These are phyloP conservation scores for Malaclemys terrapin DNA, from an alignment of 2,113 vertebrate genomes.

Conservation along the genomic window DNA sequence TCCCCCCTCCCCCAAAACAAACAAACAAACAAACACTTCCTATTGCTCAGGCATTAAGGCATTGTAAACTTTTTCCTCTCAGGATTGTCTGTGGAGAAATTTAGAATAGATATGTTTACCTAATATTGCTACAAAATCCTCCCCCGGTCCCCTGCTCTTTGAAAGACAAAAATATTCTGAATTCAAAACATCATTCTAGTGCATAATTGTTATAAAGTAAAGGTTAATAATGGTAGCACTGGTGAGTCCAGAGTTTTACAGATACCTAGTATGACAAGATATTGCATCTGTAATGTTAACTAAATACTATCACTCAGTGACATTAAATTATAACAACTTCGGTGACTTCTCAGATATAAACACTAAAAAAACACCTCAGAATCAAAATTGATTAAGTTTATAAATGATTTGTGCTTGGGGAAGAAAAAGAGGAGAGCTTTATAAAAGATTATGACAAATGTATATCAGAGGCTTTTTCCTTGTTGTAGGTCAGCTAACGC, in stretches of 20 bases:
- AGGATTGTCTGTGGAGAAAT: neutral
- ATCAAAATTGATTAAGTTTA: conserved; percentile 11
- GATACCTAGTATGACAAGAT: neutral
- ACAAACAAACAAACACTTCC: too few species aligned
- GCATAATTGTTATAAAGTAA: neutral
- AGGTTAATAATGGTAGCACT: accelerated
- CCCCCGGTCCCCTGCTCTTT: neutral
- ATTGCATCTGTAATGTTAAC: neutral
- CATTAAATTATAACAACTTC: neutral
- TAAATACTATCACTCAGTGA: neutral
- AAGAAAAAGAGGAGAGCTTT: neutral
- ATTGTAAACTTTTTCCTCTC: neutral
- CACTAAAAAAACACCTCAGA: neutral
- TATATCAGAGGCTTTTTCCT: neutral
- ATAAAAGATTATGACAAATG: neutral
- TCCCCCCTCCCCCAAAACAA: too few species aligned
- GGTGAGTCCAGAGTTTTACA: neutral
- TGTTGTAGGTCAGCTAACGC: neutral
- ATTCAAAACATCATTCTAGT: neutral
- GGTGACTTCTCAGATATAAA: neutral
- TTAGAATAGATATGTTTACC: neutral
- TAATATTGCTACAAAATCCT: neutral
- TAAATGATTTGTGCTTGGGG: neutral
- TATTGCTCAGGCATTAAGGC: neutral
- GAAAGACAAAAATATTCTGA: neutral